phyloP scores from a whole-genome alignment of 2,797 vertebrate genomes.

The Premnoplex brunnescens region DNA sequence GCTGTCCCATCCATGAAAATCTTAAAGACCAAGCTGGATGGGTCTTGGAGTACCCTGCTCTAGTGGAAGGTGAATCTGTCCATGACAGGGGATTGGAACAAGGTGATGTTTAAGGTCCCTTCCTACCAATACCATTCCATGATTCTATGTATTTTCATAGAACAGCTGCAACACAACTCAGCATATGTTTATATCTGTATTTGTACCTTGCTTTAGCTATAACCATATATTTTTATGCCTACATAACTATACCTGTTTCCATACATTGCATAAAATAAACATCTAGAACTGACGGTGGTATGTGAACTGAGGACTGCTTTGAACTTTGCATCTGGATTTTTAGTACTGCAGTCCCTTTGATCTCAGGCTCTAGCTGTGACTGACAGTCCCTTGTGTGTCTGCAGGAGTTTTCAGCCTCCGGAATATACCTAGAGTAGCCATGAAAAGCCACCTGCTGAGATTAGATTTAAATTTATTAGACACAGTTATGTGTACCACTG shows the following conservation, averaged over 20 bases:
- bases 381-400: neutral
- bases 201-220: neutral
- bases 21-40: rapidly evolving
- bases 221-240: neutral
- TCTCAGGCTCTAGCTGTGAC: neutral
- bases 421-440: neutral
- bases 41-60: rapidly evolving
- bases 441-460: neutral
- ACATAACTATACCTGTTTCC: neutral
- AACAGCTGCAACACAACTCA: neutral
- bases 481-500: neutral
- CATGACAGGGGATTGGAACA: neutral
- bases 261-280: neutral
- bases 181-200: neutral
- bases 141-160: neutral
- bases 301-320: neutral
- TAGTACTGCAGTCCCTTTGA: neutral
- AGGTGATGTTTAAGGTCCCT: too few relatives aligned
- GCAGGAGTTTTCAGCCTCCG: neutral
- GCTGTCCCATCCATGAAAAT: neutral
- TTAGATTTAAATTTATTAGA: neutral
- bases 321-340: neutral
- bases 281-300: neutral
- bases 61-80: neutral
- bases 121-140: neutral